phyloP scores from a whole-genome alignment of 2,113 vertebrate genomes.

The Melanostigma gelatinosum region DNA sequence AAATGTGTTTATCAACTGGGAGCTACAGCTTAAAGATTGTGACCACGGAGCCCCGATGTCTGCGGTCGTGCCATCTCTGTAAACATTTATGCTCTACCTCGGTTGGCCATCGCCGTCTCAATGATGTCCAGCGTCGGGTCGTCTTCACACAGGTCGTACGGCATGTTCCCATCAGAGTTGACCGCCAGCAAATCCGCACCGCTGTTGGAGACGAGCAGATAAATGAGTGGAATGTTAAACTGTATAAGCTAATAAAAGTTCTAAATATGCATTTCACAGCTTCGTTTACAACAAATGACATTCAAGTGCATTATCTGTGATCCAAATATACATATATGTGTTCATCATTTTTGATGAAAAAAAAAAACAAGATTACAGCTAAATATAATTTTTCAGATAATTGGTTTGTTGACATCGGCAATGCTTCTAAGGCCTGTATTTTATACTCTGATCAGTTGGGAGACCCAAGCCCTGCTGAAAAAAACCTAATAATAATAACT shows the following conservation, averaged over 20 bases:
- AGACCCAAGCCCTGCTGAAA: not conserved
- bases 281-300: not conserved
- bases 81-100: conserved; percentile 83
- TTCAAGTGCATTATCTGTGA: conserved; percentile 1
- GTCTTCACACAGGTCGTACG: conserved; percentile 97
- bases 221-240: conserved; percentile 5
- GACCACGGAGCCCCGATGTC: not conserved
- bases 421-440: not conserved
- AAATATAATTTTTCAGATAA: not conserved
- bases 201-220: conserved; percentile 75
- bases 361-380: not conserved
- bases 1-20: not conserved
- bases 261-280: not conserved
- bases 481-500: conserved; percentile 1
- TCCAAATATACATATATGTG: not conserved
- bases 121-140: conserved; percentile 97
- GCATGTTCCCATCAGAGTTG: conserved; percentile 98
- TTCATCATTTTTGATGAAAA: not conserved
- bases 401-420: not conserved
- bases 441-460: not conserved
- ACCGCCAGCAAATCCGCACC: conserved; percentile 94
- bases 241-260: not conserved
- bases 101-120: conserved; percentile 96
- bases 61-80: not conserved
- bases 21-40: not conserved